Conservation (phyloP, 2,113 vertebrate genomes). For the Seriola dumerili region DNA sequence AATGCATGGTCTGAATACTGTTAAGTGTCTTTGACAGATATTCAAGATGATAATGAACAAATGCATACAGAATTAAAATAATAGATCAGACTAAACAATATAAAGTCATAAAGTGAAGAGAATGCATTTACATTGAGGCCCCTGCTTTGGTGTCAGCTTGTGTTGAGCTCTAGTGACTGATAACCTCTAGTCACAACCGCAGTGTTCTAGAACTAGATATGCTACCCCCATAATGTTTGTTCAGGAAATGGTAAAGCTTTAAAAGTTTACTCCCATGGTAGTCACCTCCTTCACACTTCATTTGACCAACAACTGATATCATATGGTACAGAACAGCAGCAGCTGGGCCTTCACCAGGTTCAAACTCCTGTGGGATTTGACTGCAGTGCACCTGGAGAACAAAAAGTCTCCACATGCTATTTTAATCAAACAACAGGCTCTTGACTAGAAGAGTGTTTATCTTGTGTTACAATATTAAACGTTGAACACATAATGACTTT, state of each 20-base stretch:
- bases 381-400: slow-evolving; percentile 32
- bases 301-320: slow-evolving; percentile 20
- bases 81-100: neutral
- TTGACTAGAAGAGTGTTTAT: neutral
- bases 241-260: slow-evolving; percentile 30
- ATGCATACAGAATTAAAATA: neutral
- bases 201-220: neutral
- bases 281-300: slow-evolving; percentile 38
- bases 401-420: slow-evolving; percentile 11
- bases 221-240: neutral
- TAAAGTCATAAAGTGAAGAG: neutral
- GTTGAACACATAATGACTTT: neutral
- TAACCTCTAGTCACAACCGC: neutral
- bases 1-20: neutral
- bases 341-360: slow-evolving; percentile 55
- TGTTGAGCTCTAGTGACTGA: neutral
- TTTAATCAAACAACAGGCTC: slow-evolving; percentile 22
- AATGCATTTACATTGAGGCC: neutral
- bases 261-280: slow-evolving; percentile 19
- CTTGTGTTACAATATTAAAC: neutral
- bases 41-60: neutral
- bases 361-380: slow-evolving; percentile 38
- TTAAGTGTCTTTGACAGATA: too few species aligned
- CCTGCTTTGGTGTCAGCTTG: neutral
- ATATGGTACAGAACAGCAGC: slow-evolving; percentile 27